Conservation (phyloP, 2,113 vertebrate species). For the Helogale parvula region DNA sequence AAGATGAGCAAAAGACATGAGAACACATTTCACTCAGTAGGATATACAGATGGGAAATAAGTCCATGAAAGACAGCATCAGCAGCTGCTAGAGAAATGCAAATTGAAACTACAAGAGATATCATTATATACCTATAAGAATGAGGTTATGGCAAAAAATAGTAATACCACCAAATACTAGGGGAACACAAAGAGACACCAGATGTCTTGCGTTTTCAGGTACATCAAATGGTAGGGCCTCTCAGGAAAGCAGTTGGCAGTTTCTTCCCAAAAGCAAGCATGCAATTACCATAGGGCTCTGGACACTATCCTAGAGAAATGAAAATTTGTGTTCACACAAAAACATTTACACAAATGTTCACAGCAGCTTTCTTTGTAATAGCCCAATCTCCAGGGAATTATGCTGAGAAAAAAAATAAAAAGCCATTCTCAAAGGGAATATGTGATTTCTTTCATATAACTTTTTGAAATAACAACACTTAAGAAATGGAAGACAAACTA, state of each 20-base stretch:
- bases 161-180: not conserved
- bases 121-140: not conserved
- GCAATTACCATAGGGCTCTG: not conserved
- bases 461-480: not conserved
- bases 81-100: not conserved
- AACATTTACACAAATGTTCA: not conserved
- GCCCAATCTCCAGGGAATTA: not conserved
- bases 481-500: not conserved
- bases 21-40: not conserved
- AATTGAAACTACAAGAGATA: conserved; percentile 35
- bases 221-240: not conserved
- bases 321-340: not conserved
- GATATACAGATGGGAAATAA: not conserved
- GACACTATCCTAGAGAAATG: not conserved
- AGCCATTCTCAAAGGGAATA: not conserved
- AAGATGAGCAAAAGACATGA: not conserved
- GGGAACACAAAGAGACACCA: too few species aligned
- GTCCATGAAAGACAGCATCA: not conserved
- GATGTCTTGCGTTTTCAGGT: not conserved
- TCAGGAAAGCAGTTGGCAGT: not conserved
- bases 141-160: not conserved
- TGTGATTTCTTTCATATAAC: not conserved
- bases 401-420: not conserved
- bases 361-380: not conserved
- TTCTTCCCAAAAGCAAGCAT: not conserved